phyloP scores from a whole-genome alignment of 2,888 invertebrate genomes.

The Keiferia lycopersicella region DNA sequence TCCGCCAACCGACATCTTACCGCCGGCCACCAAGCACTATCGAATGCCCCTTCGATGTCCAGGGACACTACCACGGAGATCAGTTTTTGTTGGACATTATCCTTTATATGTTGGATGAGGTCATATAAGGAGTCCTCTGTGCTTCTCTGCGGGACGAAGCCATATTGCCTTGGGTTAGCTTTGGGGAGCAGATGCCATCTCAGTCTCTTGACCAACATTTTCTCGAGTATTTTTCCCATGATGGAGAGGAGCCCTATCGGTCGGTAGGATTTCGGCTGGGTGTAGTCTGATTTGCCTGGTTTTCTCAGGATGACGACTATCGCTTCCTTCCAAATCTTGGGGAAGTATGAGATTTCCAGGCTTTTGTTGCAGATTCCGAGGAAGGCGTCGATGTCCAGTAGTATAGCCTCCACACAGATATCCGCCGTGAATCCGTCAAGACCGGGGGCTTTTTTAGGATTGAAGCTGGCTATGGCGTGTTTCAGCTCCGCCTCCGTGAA shows the following conservation, averaged over 20 bases:
- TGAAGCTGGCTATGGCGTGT: neutral
- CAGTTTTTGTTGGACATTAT: neutral
- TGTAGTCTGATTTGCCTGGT: slow-evolving; percentile 27
- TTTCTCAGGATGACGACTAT: slow-evolving; percentile 31
- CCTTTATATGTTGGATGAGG: neutral
- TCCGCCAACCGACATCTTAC: neutral
- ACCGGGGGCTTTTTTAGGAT: slow-evolving; percentile 25
- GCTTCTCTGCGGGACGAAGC: too few relatives aligned
- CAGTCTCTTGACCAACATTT: neutral
- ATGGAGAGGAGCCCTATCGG: slow-evolving; percentile 17
- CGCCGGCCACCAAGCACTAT: slow-evolving; percentile 4
- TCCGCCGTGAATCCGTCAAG: slow-evolving; percentile 25
- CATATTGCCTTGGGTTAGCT: too few relatives aligned
- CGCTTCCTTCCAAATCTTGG: slow-evolving; percentile 32
- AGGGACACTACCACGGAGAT: neutral
- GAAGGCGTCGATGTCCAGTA: neutral
- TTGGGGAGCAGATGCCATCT: too few relatives aligned
- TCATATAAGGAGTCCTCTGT: neutral
- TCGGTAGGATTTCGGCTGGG: slow-evolving; percentile 27
- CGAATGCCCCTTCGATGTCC: slow-evolving; percentile 6
- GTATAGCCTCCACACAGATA: slow-evolving; percentile 20
- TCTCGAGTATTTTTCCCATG: neutral
- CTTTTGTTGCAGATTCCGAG: slow-evolving; percentile 22
- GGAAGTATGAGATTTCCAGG: slow-evolving; percentile 28
- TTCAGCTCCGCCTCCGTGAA: neutral